These are phyloP conservation scores for Tychaedon coryphoeus DNA, from an alignment of 2,113 vertebrate genomes.

Conservation along the genomic window DNA sequence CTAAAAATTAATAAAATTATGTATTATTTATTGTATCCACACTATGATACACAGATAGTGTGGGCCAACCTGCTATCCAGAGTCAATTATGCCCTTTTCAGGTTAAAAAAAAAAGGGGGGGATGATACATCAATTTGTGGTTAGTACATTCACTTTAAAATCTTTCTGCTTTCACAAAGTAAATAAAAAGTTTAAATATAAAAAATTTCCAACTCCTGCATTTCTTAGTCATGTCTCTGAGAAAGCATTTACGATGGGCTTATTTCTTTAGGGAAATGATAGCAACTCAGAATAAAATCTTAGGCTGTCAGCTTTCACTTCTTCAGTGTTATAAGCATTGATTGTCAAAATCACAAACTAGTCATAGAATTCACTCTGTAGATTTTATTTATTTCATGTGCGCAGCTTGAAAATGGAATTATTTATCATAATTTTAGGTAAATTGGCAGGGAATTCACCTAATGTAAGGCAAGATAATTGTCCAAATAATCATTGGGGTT, in stretches of 20 bases:
- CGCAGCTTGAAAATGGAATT: neutral
- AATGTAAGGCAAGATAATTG: neutral
- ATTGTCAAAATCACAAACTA: neutral
- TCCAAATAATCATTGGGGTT: neutral
- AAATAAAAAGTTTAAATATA: neutral
- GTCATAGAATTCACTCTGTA: neutral
- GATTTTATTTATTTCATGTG: neutral
- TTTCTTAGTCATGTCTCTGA: neutral
- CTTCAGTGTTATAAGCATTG: neutral
- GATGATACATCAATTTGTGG: neutral
- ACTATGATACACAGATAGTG: neutral
- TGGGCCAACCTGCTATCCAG: neutral
- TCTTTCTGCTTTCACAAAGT: neutral
- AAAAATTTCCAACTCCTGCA: neutral
- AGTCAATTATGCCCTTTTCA: neutral
- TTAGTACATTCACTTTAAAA: neutral
- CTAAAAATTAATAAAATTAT: neutral
- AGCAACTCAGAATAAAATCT: neutral
- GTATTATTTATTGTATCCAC: neutral
- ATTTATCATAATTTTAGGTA: neutral
- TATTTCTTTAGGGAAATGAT: neutral
- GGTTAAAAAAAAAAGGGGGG: neutral
- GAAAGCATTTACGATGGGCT: neutral
- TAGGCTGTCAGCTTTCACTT: neutral
- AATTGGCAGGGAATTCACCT: neutral